These are phyloP conservation scores for Arrhopalites spinosus DNA, from an alignment of 2,888 invertebrate genomes.

Conservation along the genomic window DNA sequence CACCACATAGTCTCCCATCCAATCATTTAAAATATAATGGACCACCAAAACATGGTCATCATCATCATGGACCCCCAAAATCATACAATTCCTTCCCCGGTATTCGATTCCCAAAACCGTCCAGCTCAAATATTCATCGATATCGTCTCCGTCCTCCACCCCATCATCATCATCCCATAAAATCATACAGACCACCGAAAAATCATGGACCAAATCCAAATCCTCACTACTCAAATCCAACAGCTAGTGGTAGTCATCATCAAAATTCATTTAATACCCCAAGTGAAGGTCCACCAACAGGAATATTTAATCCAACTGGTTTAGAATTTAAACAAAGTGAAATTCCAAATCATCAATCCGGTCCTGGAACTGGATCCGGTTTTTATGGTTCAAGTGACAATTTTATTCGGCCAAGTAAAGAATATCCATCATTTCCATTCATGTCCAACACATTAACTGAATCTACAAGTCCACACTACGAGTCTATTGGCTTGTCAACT, in stretches of 20 bases:
- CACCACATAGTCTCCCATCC: not conserved
- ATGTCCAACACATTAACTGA: constrained; percentile 18
- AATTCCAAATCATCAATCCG: not conserved
- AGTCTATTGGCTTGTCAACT: constrained; percentile 19
- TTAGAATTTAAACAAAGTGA: constrained; percentile 33
- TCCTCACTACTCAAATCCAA: constrained; percentile 31
- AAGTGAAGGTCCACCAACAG: constrained; percentile 13
- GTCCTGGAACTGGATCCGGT: not conserved
- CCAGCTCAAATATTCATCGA: constrained; percentile 25
- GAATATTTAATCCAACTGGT: constrained; percentile 23
- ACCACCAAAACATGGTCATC: not conserved
- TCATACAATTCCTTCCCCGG: constrained; percentile 6
- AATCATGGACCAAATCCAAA: constrained; percentile 10
- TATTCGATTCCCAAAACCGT: constrained; percentile 2
- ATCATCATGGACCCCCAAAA: constrained; percentile 19
- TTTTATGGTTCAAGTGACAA: not conserved
- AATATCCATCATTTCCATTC: constrained; percentile 13
- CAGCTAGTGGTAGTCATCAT: not conserved
- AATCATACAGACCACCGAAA: constrained; percentile 28
- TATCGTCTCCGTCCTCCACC: constrained; percentile 42
- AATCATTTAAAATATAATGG: not conserved
- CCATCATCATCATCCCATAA: constrained; percentile 29
- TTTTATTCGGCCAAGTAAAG: constrained; percentile 13
- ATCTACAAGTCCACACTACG: not conserved
- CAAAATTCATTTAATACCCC: not conserved